Percentiles rank a stretch among this genome's conserved stretches.
These are phyloP conservation scores for Lottia scabra DNA, from an alignment of 2,888 invertebrate species.

Conservation along the genomic window DNA sequence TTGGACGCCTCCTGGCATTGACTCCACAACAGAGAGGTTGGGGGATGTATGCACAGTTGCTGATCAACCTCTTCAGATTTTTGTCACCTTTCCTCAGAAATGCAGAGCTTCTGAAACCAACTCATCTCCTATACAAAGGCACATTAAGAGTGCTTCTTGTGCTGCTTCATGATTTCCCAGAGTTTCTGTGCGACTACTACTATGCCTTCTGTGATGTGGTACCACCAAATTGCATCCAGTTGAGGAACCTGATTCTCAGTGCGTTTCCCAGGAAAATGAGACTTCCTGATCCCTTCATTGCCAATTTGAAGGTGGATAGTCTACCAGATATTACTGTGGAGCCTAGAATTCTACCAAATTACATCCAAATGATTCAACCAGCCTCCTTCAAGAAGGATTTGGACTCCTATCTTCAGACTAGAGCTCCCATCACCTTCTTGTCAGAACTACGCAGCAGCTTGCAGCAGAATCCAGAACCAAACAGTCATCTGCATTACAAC, in stretches of 20 bases:
- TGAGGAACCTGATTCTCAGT: slow-evolving; percentile 97
- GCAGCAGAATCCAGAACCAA: slow-evolving; percentile 80
- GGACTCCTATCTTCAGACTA: slow-evolving; percentile 94
- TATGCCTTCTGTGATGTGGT: slow-evolving; percentile 99
- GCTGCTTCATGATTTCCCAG: slow-evolving; percentile 97
- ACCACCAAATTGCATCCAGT: slow-evolving; percentile 98
- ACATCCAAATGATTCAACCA: slow-evolving; percentile 87
- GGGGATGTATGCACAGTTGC: slow-evolving; percentile 96
- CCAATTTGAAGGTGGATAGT: slow-evolving; percentile 82
- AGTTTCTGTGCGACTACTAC: slow-evolving; percentile 98
- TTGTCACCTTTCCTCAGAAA: slow-evolving; percentile 96
- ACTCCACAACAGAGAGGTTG: slow-evolving; percentile 89
- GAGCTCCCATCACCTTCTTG: slow-evolving; percentile 94
- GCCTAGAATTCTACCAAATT: slow-evolving; percentile 90
- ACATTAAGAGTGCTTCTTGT: slow-evolving; percentile 94
- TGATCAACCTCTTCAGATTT: slow-evolving; percentile 96
- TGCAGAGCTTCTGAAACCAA: slow-evolving; percentile 94
- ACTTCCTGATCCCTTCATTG: slow-evolving; percentile 98
- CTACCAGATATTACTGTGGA: slow-evolving; percentile 57
- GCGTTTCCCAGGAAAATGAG: slow-evolving; percentile 99
- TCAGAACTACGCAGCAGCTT: slow-evolving; percentile 89
- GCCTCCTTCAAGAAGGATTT: slow-evolving; percentile 92
- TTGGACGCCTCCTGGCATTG: slow-evolving; percentile 88
- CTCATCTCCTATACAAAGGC: slow-evolving; percentile 90
- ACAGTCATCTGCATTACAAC: slow-evolving; percentile 84